Evolutionary conservation across 2,113 vertebrate species (phyloP), one percentile per base, ranked within the genome.

Genomic region (Crypturellus undulatus): DNA sequence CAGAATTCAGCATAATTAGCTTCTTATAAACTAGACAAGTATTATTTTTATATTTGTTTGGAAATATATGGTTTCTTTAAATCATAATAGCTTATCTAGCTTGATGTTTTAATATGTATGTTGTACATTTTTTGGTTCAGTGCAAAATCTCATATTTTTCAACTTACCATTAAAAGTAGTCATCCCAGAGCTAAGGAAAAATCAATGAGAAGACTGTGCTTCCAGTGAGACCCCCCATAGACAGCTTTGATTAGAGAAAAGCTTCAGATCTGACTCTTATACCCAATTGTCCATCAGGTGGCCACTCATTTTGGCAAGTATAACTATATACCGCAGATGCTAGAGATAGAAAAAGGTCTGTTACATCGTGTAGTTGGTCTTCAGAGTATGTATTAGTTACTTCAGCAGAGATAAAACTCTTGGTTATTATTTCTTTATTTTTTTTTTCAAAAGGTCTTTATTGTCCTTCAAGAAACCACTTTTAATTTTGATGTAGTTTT

Each of bases 191-290:
- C 76, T 93, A 69, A 83, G 85, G 69, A 62, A 87, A 96, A 95
- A 93, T 96, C 90, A 84, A 81, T 89, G 88, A 91, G 71, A 81
- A 91, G 77, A 59, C 59, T 3, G 8, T 89, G 59, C 75, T 92
- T 94, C 84, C 89, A 30, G 68, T 60, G 67, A 77, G 94, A 87
- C 91, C 75, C 89, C 91, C 80, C 77, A 64, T 88, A 92, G 93
- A 84, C 94, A 90, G 92, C 89, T 93, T 92, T 96, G 93, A 96
- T 94, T 95, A 81, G 81, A 80, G 85, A 78, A 91, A 77, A 83
- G 79, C 91, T 94, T 93, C 84, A 89, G 79, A 71, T 89, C 47
- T 91, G 84, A 79, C 90, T 81, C 91, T 77, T 47, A 58, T 0
- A 68, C n/a, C 36, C 75, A 89, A 45, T 85, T 92, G 92, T 89